Conservation (phyloP, 1,140 invertebrate species). For the Rhyacophila brunnea region DNA sequence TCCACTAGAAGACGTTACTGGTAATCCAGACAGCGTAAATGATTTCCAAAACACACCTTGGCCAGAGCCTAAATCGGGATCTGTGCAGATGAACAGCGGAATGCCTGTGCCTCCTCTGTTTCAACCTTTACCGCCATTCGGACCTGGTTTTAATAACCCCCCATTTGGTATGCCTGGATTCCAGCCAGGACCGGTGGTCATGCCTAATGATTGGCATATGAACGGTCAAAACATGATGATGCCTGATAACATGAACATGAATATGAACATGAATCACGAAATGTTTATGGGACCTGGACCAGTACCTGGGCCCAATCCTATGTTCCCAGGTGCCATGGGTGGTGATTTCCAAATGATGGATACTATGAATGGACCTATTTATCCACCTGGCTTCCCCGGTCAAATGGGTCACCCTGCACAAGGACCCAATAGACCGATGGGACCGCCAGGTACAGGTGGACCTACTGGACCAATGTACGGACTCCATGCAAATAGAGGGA, state of each 20-base stretch:
- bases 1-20: constrained; percentile 83
- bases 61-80: constrained; percentile 75
- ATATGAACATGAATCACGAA: constrained; percentile 47
- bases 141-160: constrained; percentile 41
- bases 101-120: constrained; percentile 50
- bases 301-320: constrained; percentile 40
- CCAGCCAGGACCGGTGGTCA: constrained; percentile 41
- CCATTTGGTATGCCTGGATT: constrained; percentile 45
- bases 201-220: constrained; percentile 45
- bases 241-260: constrained; percentile 45
- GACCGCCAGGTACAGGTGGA: constrained; percentile 36
- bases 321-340: constrained; percentile 23
- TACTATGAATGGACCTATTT: constrained; percentile 24
- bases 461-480: constrained; percentile 40
- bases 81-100: constrained; percentile 39
- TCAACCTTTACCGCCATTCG: constrained; percentile 52
- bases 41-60: constrained; percentile 73
- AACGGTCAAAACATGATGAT: constrained; percentile 45
- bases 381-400: constrained; percentile 7
- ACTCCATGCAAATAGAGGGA: constrained; percentile 44
- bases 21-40: constrained; percentile 74
- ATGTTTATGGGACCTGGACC: constrained; percentile 50
- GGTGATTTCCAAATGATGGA: constrained; percentile 32
- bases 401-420: constrained; percentile 29
- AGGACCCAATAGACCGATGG: constrained; percentile 30